Percentiles rank a stretch among this genome's conserved stretches.
phyloP scores from a whole-genome alignment of 2,888 invertebrate genomes.

The Odontocerum albicorne region DNA sequence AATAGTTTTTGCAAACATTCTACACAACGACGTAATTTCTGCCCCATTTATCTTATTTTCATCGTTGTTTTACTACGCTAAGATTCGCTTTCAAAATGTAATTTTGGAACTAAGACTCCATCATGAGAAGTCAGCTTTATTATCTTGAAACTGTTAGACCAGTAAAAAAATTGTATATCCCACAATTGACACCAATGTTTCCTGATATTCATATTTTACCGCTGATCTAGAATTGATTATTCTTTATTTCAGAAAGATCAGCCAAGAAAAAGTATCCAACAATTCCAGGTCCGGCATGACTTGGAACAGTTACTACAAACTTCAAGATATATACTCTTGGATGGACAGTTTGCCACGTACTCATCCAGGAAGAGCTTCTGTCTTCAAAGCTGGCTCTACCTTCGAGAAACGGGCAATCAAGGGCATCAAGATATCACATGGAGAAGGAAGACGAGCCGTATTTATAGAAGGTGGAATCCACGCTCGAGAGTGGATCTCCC shows the following conservation, averaged over 20 bases:
- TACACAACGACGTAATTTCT: no score
- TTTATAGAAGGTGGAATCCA: constrained; percentile 69
- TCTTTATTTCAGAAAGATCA: constrained; percentile 16
- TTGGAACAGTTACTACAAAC: constrained; percentile 62
- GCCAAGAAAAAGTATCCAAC: constrained; percentile 4
- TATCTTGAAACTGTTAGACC: no score
- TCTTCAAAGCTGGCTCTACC: constrained; percentile 59
- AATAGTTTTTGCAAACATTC: no score
- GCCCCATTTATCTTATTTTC: no score
- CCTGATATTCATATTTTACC: no score
- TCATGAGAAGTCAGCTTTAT: no score
- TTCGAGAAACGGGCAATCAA: constrained; percentile 61
- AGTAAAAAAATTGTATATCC: no score
- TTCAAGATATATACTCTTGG: constrained; percentile 63
- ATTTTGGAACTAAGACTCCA: no score
- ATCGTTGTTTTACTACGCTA: no score
- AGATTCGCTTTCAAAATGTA: no score
- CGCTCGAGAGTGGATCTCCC: constrained; percentile 73
- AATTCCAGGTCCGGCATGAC: constrained; percentile 43
- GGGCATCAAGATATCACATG: constrained; percentile 55
- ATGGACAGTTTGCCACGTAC: constrained; percentile 52
- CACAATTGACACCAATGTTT: no score
- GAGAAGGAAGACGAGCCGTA: constrained; percentile 54
- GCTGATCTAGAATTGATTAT: not conserved
- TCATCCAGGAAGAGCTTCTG: constrained; percentile 53